phyloP scores from a whole-genome alignment of 2,888 invertebrate species.

The Drosophila mimica region DNA sequence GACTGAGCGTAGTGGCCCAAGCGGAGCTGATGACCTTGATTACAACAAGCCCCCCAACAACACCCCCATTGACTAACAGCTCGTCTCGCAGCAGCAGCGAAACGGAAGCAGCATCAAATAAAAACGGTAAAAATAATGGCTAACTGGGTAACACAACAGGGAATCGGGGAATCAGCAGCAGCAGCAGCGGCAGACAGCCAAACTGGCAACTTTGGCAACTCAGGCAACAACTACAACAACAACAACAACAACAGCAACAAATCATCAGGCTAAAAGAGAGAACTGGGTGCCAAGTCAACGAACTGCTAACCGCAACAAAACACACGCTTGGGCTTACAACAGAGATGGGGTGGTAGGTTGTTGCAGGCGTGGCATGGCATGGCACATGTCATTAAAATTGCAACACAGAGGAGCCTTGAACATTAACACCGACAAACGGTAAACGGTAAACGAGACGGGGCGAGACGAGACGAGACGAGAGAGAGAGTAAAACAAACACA shows the following conservation, averaged over 20 bases:
- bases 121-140: constrained; percentile 72
- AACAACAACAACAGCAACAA: constrained; percentile 60
- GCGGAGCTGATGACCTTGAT: constrained; percentile 76
- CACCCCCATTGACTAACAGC: neutral
- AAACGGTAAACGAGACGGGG: constrained; percentile 14
- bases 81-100: constrained; percentile 11
- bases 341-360: neutral
- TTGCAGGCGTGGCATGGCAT: constrained; percentile 59
- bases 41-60: constrained; percentile 51
- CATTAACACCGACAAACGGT: constrained; percentile 41
- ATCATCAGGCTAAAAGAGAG: constrained; percentile 55
- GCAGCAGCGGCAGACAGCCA: constrained; percentile 23
- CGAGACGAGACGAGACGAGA: constrained; percentile 23
- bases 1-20: constrained; percentile 59
- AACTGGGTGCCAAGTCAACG: constrained; percentile 76
- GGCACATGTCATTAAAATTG: constrained; percentile 77
- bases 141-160: constrained; percentile 19
- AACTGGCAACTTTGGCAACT: constrained; percentile 55
- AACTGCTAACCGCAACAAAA: constrained; percentile 72
- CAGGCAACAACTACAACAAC: constrained; percentile 44
- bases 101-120: constrained; percentile 69
- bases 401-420: constrained; percentile 62
- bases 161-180: constrained; percentile 47
- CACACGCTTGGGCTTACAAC: constrained; percentile 25
- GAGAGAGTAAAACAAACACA: neutral